Base-by-base conservation (phyloP, 2,888 invertebrate species). In the Taphrorychus bicolor region DNA sequence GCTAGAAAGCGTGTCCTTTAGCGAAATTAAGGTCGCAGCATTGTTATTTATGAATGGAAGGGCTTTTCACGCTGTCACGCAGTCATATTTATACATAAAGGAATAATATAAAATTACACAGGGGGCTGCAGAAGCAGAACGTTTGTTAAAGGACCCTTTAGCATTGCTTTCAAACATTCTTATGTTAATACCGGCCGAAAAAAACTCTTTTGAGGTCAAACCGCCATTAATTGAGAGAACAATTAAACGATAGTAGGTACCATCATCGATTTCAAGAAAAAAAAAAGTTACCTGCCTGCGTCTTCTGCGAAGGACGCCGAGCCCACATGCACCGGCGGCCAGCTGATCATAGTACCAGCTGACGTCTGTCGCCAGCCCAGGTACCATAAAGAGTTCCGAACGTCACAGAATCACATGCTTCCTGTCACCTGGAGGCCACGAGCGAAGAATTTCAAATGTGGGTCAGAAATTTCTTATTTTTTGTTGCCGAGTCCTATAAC, bases 391-490 rank as follows among this genome's bases (percentile, higher is more conserved):
- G 71, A 73, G 72, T 66, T 72, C 66, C 66, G 78, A 77, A 78
- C 78, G 79, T 79, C 79, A 79, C 75, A 70, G 73, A 74, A 75
- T 77, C 76, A 76, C 74, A 76, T 76, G 77, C 75, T 79, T 79
- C 79, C 79, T 79, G 78, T 78, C 80, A 80, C 80, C 80, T 80
- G 80, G 80, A 63, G 40, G 41, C 60, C 40, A 60, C 52, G 56
- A 45, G 11, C 45, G 48, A 61, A 23, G 48, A 56, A 32, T 32
- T 32, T 32, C 32, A 11, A 32, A 32, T 32, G 32, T 32, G 32
- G 32, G 32, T 32, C 32, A 32, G 1, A 32, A 32, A n/a, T n/a
- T n/a, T n/a, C n/a, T n/a, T n/a, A n/a, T n/a, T n/a, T n/a, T n/a
- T n/a, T n/a, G n/a, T n/a, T n/a, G n/a, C n/a, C n/a, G n/a, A n/a